Base-by-base conservation (phyloP, 1,140 invertebrate genomes). In the Dinothrombium tinctorium region DNA sequence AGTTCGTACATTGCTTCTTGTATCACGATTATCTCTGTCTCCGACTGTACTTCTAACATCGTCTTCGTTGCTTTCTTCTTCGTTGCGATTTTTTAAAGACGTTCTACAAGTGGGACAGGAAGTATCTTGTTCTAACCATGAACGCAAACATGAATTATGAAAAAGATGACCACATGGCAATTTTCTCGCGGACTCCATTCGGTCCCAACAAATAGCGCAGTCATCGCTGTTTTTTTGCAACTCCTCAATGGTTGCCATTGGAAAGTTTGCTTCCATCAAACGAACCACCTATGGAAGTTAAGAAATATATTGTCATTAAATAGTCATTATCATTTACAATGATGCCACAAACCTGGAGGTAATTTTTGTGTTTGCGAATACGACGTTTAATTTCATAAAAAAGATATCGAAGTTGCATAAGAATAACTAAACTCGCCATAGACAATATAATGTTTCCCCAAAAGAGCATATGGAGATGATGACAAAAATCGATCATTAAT, bases 191-290 rank as follows among this genome's bases (percentile, higher is more conserved):
- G 68, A 65, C 50, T 80, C 74, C 76, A 84, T 81, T 54, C 72
- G 73, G 53, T 87, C 81, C 83, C 83, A 89, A 56, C 83, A 89
- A 54, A 89, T 83, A 42, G 81, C 80, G 60, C 82, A 87, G 55
- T 81, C 78, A 58, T 86, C 79, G 46, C 71, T 71, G 57, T 64
- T 59, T 19, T 51, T 47, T 36, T 76, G 72, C 5, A 81, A 57
- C 52, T 82, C 77, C 52, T 79, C 73, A 19, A 58, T 53, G 9
- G 69, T 70, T 22, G 79, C 79, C 71, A 81, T 77, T 43, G 79
- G 75, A 60, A 82, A 86, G 32, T 45, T 50, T 15, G 25, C 35
- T 43, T 49, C 47, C 48, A 50, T 50, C 21, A 48, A 42, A 32
- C 39, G 31, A 2, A 45, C 31, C 11, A 48, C 46, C 38, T 41